Percentiles rank a stretch among this genome's conserved stretches.
Conservation (phyloP, 1,140 invertebrate species). For the Drosophila pandora region DNA sequence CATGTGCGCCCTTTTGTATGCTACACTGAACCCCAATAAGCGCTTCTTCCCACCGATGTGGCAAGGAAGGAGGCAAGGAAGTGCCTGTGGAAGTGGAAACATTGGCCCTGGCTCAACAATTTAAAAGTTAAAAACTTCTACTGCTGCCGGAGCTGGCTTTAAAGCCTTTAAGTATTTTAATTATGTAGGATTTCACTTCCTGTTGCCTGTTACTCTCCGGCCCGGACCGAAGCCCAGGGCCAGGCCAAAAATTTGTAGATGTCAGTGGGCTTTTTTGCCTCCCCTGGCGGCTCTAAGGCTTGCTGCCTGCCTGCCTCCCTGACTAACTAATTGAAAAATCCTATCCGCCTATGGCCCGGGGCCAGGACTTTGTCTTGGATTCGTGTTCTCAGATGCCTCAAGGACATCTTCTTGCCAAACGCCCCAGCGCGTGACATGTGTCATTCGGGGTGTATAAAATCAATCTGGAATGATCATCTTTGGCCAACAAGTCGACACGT, state of each 20-base stretch:
- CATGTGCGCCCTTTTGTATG: conserved; percentile 66
- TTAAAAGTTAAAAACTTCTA: conserved; percentile 72
- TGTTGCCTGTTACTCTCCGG: conserved; percentile 27
- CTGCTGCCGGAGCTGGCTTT: conserved; percentile 48
- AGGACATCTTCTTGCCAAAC: neutral
- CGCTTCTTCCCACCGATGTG: neutral
- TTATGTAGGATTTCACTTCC: conserved; percentile 75
- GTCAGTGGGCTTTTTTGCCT: conserved; percentile 15
- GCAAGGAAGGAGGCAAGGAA: neutral
- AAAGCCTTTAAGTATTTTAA: conserved; percentile 82
- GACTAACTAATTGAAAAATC: conserved; percentile 75
- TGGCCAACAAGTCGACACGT: neutral
- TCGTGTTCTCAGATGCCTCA: conserved; percentile 12
- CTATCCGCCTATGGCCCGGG: conserved; percentile 57
- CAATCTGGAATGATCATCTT: conserved; percentile 32
- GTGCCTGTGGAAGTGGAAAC: neutral
- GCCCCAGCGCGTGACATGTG: neutral
- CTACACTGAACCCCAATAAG: conserved; percentile 43
- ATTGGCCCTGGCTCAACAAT: conserved; percentile 57
- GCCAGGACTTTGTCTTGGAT: conserved; percentile 23
- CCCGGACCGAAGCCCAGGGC: conserved; percentile 43
- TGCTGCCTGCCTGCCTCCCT: neutral
- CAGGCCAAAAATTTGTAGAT: conserved; percentile 70
- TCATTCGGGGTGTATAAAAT: conserved; percentile 5
- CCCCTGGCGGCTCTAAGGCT: neutral